A percentile compares a stretch with the other conserved stretches of the same genome.
Evolutionary conservation across 2,797 vertebrate genomes (phyloP).

Genomic region (Hemibagrus guttatus): DNA sequence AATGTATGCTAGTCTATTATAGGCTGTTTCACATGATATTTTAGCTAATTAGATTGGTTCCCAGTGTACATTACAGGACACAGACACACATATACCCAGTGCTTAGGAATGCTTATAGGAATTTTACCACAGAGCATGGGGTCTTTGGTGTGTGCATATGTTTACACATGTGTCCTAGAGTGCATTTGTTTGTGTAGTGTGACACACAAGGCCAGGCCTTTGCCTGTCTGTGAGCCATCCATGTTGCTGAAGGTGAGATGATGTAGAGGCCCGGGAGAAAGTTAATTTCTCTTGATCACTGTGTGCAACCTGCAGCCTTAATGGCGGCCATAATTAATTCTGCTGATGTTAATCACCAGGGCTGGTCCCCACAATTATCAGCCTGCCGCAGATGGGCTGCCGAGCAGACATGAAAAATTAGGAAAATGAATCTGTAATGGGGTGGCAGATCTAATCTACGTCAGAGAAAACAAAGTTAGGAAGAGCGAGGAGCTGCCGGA

Average conservation of each 20-base stretch:
- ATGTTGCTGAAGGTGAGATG: slow-evolving; percentile 99
- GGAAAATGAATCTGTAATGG: slow-evolving; percentile 99
- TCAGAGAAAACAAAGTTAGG: slow-evolving; percentile 99
- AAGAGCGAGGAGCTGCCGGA: slow-evolving; percentile 86
- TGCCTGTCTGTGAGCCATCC: slow-evolving; percentile 89
- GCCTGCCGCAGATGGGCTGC: slow-evolving; percentile 99
- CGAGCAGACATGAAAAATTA: slow-evolving; percentile 99
- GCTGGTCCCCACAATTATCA: slow-evolving; percentile 99
- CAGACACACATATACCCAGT: neutral
- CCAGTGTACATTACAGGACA: neutral
- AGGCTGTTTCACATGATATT: neutral
- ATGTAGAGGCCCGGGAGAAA: slow-evolving; percentile 96
- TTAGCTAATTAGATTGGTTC: neutral
- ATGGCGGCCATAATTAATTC: slow-evolving; percentile 99
- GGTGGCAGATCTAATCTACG: slow-evolving; percentile 99
- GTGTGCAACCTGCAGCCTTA: slow-evolving; percentile 99
- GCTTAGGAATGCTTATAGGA: slow-evolving; percentile 9
- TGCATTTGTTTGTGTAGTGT: slow-evolving; percentile 67
- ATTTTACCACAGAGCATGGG: slow-evolving; percentile 24
- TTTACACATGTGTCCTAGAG: slow-evolving; percentile 45
- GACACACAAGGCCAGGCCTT: slow-evolving; percentile 68
- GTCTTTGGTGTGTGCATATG: slow-evolving; percentile 34
- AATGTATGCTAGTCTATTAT: neutral
- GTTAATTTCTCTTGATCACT: slow-evolving; percentile 99
- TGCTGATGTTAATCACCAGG: slow-evolving; percentile 99